Evolutionary conservation across 2,888 invertebrate species (phyloP), one percentile per base, ranked within the genome.

Genomic region (Archaeoteleia sp.): DNA sequence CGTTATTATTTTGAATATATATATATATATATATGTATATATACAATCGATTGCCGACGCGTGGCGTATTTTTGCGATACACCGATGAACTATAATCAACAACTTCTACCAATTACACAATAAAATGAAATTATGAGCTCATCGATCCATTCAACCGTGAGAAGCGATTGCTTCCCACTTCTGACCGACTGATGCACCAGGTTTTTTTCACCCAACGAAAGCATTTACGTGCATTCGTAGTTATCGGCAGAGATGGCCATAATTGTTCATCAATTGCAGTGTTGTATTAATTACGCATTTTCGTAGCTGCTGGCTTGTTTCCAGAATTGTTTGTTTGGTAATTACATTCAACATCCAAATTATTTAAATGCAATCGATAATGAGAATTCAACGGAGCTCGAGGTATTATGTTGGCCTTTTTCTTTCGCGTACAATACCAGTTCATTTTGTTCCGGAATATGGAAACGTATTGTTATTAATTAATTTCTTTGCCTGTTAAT

Each of bases 91-190:
- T 43, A 53, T 54, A 60, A 58, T 58, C 54, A 53, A 58, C 54
- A 35, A 54, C 60, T 67, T 67, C 27, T 57, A 43, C 54, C 60
- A 67, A 67, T 58, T 58, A 54, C 60, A 60, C 66, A 54, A 54
- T 60, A 53, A 67, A 60, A 60, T 67, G 46, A 49, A 67, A 67
- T 60, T 67, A 54, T 49, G 48, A 37, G 17, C 60, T 46, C 55
- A 49, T 48, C 29, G 39, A 51, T 34, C 65, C 53, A 54, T 60
- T 58, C 48, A 48, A 37, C 54, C 65, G 17, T 58, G 53, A 58
- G 58, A 53, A 65, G 53, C 65, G 65, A 58, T 65, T 65, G 58
- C 53, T 40, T 53, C 30, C 53, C 58, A 58, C 58, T 58, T 53
- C 48, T 42, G 62, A 54, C 43, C 35, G 37, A 29, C 45, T 30